Conservation (phyloP, 2,888 invertebrate genomes). For the Chalcis sispes region DNA sequence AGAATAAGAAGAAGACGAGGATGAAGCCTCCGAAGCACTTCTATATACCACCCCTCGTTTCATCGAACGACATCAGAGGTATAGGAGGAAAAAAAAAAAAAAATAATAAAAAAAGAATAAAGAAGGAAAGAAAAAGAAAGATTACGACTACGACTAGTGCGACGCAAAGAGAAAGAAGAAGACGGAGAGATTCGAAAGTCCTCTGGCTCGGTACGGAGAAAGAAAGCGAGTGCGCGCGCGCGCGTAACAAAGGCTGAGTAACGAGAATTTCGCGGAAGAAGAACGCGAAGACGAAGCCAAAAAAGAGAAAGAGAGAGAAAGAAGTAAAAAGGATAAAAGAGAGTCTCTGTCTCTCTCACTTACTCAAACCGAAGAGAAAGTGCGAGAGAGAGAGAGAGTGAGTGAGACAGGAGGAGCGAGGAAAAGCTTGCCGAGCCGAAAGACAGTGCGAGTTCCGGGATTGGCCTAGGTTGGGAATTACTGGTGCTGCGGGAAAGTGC, state of each 20-base stretch:
- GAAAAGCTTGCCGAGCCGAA: slow-evolving; percentile 4
- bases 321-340: no score
- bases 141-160: not conserved
- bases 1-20: slow-evolving; percentile 3
- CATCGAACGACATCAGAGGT: slow-evolving; percentile 42
- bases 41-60: not conserved
- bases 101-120: no score
- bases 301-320: not conserved
- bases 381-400: not conserved
- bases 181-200: slow-evolving; percentile 16
- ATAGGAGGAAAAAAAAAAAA: not conserved
- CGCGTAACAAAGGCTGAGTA: slow-evolving; percentile 53
- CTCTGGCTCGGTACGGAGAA: slow-evolving; percentile 14
- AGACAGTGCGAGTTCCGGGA: slow-evolving; percentile 63
- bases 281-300: not conserved
- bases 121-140: not conserved
- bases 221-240: not conserved
- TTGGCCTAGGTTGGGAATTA: slow-evolving; percentile 67
- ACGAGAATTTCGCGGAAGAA: slow-evolving; percentile 55
- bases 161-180: no score
- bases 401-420: slow-evolving; percentile 24
- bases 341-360: no score
- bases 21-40: slow-evolving; percentile 5
- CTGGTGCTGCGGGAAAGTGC: slow-evolving; percentile 62
- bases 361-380: not conserved